Evolutionary conservation across 2,888 invertebrate genomes (phyloP), one percentile per base, ranked within the genome.

Genomic region (Ichneumon xanthorius): DNA sequence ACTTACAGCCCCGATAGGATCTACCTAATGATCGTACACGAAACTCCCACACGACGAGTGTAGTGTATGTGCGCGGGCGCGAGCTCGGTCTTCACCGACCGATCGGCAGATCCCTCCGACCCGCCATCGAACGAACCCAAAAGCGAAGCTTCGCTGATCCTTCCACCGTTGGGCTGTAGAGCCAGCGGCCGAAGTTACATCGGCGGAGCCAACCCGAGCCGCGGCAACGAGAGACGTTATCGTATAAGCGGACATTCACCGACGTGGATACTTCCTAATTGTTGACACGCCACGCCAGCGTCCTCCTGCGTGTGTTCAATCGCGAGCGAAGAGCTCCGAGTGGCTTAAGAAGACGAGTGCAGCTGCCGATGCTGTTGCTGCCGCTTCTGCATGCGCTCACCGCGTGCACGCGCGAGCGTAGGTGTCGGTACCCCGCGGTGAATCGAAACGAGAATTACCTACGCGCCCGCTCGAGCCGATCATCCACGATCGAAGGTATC

Each of bases 1-100:
- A 93, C 92, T 92, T 93, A 92, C 91, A 92, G 89, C 90, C 80
- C 87, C 87, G 92, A 93, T 92, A 92, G 89, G 87, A 93, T 93
- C 93, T 92, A 90, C 90, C 92, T 93, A 93, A 93, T 92, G 93
- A 93, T 93, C 90, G 90, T 90, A 92, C 93, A 93, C 90, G 93
- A 89, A 90, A 92, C 92, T 90, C 91, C 92, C 91, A 92, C 92
- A 91, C 91, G 88, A 84, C 78, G 80, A 76, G 83, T 83, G 75
- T 81, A 73, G 67, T 48, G 26, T 26, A 1, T 1, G 26, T 26
- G 33, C 37, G 65, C 53, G 80, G 37, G 65, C 75, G 78, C 78
- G 81, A 77, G 63, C 78, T 68, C 75, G 78, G 78, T 79, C 70
- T 65, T 82, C 19, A 78, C 58, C 73, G 50, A 50, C 68, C 70